A percentile compares a stretch with the other conserved stretches of the same genome.
phyloP scores from a whole-genome alignment of 2,797 vertebrate genomes.

The Lutjanus argentimaculatus region DNA sequence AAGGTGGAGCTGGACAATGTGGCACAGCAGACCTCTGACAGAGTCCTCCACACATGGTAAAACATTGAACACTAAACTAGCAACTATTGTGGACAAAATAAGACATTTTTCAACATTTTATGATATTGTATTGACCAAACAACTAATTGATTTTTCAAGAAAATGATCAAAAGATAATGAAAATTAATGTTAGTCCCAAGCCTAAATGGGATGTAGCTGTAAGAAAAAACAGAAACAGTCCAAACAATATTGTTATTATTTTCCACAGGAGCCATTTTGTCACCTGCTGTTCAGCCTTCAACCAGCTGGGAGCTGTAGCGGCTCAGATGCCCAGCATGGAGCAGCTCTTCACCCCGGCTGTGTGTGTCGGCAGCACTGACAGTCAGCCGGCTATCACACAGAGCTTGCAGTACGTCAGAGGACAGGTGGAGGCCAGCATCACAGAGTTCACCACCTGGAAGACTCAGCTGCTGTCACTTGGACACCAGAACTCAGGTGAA shows the following conservation, averaged over 20 bases:
- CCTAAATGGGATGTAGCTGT: no score
- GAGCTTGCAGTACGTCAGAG: slow-evolving; percentile 89
- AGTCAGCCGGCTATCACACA: slow-evolving; percentile 83
- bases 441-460: slow-evolving; percentile 92
- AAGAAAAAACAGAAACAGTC: background rate
- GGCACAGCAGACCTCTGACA: slow-evolving; percentile 80
- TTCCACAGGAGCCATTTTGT: slow-evolving; percentile 89
- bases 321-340: slow-evolving; percentile 87
- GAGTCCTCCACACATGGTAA: slow-evolving; percentile 91
- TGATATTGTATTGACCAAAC: no score
- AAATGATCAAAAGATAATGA: no score
- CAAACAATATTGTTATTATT: background rate
- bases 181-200: no score
- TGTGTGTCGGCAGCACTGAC: slow-evolving; percentile 62
- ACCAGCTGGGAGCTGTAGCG: slow-evolving; percentile 86
- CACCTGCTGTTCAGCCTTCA: slow-evolving; percentile 87
- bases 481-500: slow-evolving; percentile 72
- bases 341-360: slow-evolving; percentile 87
- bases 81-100: no score
- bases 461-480: slow-evolving; percentile 84
- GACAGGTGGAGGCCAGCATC: slow-evolving; percentile 84
- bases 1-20: slow-evolving; percentile 87
- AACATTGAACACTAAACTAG: background rate
- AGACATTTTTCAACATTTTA: no score
- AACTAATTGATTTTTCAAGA: no score